These are phyloP conservation scores for Ophthalmolycus amberensis DNA, from an alignment of 2,113 vertebrate genomes.

Conservation along the genomic window DNA sequence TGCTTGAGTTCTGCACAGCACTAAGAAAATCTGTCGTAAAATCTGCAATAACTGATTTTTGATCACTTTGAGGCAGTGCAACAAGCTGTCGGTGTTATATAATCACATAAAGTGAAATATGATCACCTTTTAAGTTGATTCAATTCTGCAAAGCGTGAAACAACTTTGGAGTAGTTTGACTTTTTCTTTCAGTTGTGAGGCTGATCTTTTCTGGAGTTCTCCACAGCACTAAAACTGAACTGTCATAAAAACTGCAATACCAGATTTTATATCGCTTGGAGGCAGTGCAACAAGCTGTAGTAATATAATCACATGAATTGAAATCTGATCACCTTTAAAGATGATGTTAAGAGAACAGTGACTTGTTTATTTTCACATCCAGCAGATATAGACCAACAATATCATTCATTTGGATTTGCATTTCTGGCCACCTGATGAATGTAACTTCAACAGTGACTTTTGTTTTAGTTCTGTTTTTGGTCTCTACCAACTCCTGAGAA, in stretches of 20 bases:
- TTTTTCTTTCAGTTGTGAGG: neutral
- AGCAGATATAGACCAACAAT: neutral
- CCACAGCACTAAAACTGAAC: neutral
- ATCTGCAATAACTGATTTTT: too few relatives aligned
- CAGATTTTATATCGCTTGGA: neutral
- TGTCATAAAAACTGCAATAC: neutral
- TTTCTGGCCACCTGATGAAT: neutral
- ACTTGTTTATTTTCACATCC: neutral
- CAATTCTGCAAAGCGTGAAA: neutral
- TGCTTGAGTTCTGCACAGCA: too few relatives aligned
- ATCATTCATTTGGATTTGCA: neutral
- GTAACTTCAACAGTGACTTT: neutral
- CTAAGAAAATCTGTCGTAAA: too few relatives aligned
- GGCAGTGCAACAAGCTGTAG: neutral
- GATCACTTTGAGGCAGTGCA: too few relatives aligned
- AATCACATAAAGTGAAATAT: too few relatives aligned
- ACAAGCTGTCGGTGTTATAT: too few relatives aligned
- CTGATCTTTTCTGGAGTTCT: neutral
- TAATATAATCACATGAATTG: neutral
- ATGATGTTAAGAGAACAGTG: neutral
- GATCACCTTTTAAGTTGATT: neutral
- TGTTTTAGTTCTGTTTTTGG: neutral
- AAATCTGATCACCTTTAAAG: neutral
- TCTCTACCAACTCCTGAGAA: neutral
- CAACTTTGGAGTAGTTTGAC: constrained; percentile 8